Evolutionary conservation across 2,113 vertebrate species (phyloP), one percentile per base, ranked within the genome.

Genomic region (Amblyopsis rosae): DNA sequence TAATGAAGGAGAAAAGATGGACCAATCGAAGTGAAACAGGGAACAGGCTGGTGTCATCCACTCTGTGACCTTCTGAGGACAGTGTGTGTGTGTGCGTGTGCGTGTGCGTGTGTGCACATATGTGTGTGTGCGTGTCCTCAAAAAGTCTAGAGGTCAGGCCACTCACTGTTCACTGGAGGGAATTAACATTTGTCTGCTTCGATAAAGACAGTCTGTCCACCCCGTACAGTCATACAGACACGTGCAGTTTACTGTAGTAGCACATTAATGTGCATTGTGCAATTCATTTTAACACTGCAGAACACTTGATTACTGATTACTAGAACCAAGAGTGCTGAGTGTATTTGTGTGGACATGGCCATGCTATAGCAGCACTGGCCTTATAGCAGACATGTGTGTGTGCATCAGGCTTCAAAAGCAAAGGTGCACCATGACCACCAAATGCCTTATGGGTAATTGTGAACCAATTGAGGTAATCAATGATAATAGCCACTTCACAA

Each of bases 391-490:
- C 90, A 92, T 88, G 88, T 88, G 84, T 75, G 73, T 72, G 74
- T 68, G 76, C 90, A 83, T 82, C 91, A 90, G 93, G 91, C 92
- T 86, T 90, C 76, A 94, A 93, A 93, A 95, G 95, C 94, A 94
- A 88, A 73, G 62, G 80, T 88, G 92, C 92, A 94, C 92, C 93
- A 94, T 76, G 88, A 77, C 75, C 75, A 83, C 69, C 69, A 53
- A 82, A 87, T 85, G 75, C 89, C 92, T 94, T 92, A 94, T 86
- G 92, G 93, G 93, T 92, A 95, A 93, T 93, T 92, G 92, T 83
- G 92, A 94, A 91, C 88, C 92, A 62, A 86, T 91, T 89, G 90
- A 89, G 86, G 86, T 72, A 86, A 93, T 95, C 95, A 94, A 93
- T 96, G 93, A 94, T 87, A 91, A 94, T 83, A 81, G 77, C 86